Base-by-base conservation (phyloP, 1,140 invertebrate genomes). In the Heliothis subflexa region DNA sequence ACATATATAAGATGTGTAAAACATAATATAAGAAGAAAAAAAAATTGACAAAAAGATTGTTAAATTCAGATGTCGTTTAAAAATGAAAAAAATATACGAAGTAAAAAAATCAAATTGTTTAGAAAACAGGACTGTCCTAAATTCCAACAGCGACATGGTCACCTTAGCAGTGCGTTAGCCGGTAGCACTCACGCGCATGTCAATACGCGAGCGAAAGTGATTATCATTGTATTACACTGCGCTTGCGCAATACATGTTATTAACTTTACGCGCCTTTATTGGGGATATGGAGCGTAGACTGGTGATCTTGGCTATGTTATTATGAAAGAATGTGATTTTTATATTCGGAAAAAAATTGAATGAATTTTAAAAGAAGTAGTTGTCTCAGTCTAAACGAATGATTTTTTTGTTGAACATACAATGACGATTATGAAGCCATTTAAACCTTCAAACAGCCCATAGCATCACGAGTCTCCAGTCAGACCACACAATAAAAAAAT, bases 161-260 rank as follows among this genome's bases (percentile, higher is more conserved):
- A 50, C 25, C 59, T 11, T 12, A 49, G 28, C 73, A 64, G 59
- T 75, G 73, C 73, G 73, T 75, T 64, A 68, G 75, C 64, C 62
- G 62, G 75, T 78, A 78, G 75, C 75, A 78, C 33, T 70, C 50
- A 45, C 62, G 64, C 62, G 75, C 62, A 57, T 68, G 64, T 70
- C 75, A 70, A 78, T 68, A 78, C 62, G 33, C 62, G 28, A 70
- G 75, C 75, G 75, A 78, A 78, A 78, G 75, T 68, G 75, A 68
- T 68, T 70, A 68, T 45, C 62, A 57, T 75, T 57, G 55, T 50
- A 59, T 50, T 61, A 75, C 59, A 40, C 10, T 13, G 59, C 59
- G 57, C 59, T 75, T 75, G 59, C 73, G 73, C 73, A 75, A 75
- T 40, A 62, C 57, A 70, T 52, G 47, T 49, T 70, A 68, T 50